A percentile compares a stretch with the other conserved stretches of the same genome.
Evolutionary conservation across 2,113 vertebrate genomes (phyloP).

Genomic region (Salvelinus namaycush): DNA sequence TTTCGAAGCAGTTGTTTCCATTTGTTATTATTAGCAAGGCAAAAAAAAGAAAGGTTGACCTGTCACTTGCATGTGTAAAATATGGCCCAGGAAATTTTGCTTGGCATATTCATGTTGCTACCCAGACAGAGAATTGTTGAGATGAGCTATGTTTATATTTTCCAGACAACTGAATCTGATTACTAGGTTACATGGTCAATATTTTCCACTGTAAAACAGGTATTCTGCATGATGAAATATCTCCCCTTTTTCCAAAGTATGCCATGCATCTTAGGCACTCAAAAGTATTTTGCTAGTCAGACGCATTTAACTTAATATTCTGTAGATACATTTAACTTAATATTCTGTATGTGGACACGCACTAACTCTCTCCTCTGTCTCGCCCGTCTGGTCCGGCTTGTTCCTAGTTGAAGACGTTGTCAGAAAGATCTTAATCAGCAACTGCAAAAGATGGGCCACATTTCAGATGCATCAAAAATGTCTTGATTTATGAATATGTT

Average conservation of each 20-base stretch:
- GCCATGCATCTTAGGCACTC: conserved; percentile 30
- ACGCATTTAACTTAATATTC: too few species aligned
- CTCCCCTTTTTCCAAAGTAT: conserved; percentile 30
- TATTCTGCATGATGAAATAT: conserved; percentile 32
- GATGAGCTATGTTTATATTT: conserved; percentile 62
- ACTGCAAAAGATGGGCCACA: too few species aligned
- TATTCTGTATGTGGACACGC: too few species aligned
- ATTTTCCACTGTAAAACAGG: conserved; percentile 58
- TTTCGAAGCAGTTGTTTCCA: conserved; percentile 72
- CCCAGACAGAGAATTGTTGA: conserved; percentile 48
- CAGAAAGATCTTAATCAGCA: too few species aligned
- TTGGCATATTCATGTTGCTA: conserved; percentile 45
- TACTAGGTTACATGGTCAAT: conserved; percentile 49
- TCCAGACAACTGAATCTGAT: conserved; percentile 54
- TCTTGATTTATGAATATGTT: too few species aligned
- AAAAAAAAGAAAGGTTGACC: conserved; percentile 38
- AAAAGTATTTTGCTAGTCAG: not conserved
- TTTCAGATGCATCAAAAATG: too few species aligned
- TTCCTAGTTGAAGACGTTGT: too few species aligned
- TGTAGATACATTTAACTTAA: too few species aligned
- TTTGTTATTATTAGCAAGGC: conserved; percentile 71
- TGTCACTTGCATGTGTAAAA: conserved; percentile 62
- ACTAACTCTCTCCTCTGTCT: too few species aligned
- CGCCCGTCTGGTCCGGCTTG: too few species aligned
- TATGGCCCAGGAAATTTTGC: conserved; percentile 63